phyloP scores from a whole-genome alignment of 2,888 invertebrate genomes.

The Xylota sylvarum region DNA sequence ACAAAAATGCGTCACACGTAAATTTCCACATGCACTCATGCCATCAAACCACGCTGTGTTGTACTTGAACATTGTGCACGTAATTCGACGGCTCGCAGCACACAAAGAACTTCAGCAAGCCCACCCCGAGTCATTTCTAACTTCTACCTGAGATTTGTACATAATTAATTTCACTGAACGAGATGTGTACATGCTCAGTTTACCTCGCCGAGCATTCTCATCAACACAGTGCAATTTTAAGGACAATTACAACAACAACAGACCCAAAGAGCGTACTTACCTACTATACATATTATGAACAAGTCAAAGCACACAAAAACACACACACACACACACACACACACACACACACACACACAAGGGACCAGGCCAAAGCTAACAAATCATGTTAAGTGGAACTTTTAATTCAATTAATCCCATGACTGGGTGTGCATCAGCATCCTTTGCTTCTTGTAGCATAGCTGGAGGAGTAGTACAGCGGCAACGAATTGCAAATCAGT shows the following conservation, averaged over 20 bases:
- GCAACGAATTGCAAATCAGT: constrained; percentile 22
- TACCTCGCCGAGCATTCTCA: constrained; percentile 3
- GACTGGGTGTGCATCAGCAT: constrained; percentile 17
- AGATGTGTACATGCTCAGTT: background rate
- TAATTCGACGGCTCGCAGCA: background rate
- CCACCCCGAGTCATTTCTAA: background rate
- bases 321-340: background rate
- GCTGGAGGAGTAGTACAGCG: background rate
- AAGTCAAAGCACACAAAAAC: background rate
- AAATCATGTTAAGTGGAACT: constrained; percentile 34
- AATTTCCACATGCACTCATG: background rate
- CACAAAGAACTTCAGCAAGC: background rate
- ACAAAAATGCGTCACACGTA: background rate
- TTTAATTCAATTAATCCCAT: constrained; percentile 47
- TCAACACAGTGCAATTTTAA: constrained; percentile 3
- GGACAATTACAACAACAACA: constrained; percentile 6
- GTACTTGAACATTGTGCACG: background rate
- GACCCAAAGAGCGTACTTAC: background rate
- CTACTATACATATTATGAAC: background rate
- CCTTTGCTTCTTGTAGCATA: background rate
- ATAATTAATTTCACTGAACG: constrained; percentile 16
- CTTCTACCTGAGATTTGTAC: constrained; percentile 11
- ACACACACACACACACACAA: background rate
- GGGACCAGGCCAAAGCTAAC: background rate
- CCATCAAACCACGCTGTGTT: background rate